Evolutionary conservation across 2,797 vertebrate species (phyloP), one percentile per base, ranked within the genome.

Genomic region (Momotus momota): DNA sequence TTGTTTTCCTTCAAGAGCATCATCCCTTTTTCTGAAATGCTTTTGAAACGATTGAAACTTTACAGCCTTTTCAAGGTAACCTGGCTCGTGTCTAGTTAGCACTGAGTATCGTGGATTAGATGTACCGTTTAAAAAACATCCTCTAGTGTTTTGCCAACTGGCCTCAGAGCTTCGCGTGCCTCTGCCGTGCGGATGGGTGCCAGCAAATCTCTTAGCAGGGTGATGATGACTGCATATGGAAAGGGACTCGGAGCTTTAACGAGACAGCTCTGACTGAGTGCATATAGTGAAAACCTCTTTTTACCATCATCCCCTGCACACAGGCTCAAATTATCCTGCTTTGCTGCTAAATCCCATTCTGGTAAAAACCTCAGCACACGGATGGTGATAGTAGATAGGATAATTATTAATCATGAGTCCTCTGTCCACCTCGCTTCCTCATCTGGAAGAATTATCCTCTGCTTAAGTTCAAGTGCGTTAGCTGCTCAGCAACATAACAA

Each of bases 361-460:
- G 38, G 81, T 90, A 67, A 91, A 94, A 85, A 84, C 70, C 83
- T 91, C 75, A 40, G 73, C 21, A 27, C 2, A 12, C 67, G 58
- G 88, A 79, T 40, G 55, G 81, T 51, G 87, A 91, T 95, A 95
- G 82, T 82, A 97, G 93, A 95, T 97, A 97, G 86, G 81, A 85
- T 95, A 96, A 95, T 97, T 97, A 97, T 95, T 96, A 97, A 95
- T 96, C 79, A 58, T 18, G 78, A 92, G 40, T 96, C 61, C 86
- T 96, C 94, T 96, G 95, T 95, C 94, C 94, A 95, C 95, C 93
- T 94, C 14, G 2, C 86, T 94, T 96, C 75, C 73, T 95, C 86
- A 72, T 95, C 87, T 93, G 89, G 73, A 90, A 93, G 85, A 95
- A 97, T 97, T 97, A 96, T 90, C 64, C 69, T 58, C 79, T 90